Percentiles rank a stretch among this genome's conserved stretches.
Conservation (phyloP, 1,140 invertebrate genomes). For the Pectinophora gossypiella region DNA sequence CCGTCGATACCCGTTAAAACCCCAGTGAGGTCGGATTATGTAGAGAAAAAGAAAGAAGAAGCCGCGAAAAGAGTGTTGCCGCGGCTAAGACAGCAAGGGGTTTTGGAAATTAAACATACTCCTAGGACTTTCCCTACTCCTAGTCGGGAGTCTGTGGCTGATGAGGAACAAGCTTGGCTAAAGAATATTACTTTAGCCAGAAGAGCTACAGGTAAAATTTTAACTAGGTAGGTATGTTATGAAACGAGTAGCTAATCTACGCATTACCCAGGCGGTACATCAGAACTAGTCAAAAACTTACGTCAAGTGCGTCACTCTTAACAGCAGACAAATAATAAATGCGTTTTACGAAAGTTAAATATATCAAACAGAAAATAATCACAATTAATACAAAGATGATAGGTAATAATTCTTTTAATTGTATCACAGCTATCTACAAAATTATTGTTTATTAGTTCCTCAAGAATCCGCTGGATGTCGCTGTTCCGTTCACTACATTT, state of each 20-base stretch:
- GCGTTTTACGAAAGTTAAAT: too few relatives aligned
- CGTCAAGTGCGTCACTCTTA: too few relatives aligned
- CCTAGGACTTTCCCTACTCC: conserved; percentile 88
- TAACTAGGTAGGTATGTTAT: too few relatives aligned
- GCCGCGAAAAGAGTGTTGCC: conserved; percentile 66
- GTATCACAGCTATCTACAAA: too few relatives aligned
- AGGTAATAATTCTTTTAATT: too few relatives aligned
- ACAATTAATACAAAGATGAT: too few relatives aligned
- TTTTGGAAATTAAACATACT: conserved; percentile 84
- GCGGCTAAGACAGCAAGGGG: conserved; percentile 75
- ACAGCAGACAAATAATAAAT: too few relatives aligned
- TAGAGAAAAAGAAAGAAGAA: conserved; percentile 59
- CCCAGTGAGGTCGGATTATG: conserved; percentile 49
- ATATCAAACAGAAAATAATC: too few relatives aligned
- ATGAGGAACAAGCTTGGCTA: conserved; percentile 89
- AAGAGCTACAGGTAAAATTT: conserved; percentile 78
- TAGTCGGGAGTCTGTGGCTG: conserved; percentile 83
- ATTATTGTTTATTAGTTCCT: not conserved
- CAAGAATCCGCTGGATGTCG: not conserved
- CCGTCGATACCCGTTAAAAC: conserved; percentile 24
- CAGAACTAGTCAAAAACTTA: too few relatives aligned
- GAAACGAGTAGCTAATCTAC: too few relatives aligned
- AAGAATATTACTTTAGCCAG: conserved; percentile 86
- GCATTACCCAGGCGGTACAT: too few relatives aligned
- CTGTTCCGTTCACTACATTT: not conserved